Evolutionary conservation across 2,797 vertebrate genomes (phyloP), one percentile per base, ranked within the genome.

Genomic region (Gambusia yucatana): DNA sequence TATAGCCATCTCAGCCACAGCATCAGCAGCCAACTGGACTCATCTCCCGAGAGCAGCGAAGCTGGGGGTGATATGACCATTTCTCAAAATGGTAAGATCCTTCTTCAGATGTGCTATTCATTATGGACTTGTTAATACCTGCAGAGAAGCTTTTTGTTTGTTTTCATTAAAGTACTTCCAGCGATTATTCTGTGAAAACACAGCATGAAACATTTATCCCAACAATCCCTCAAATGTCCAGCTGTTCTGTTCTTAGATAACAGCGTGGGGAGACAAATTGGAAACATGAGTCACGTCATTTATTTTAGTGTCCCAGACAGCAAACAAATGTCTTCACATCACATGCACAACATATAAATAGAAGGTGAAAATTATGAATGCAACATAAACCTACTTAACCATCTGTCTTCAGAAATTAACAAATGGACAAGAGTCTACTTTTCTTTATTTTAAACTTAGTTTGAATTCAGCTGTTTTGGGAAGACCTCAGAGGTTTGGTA

Each of bases 11-110:
- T 96, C 84, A 96, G 95, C 90, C 94, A 96, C 93, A 97, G 96
- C 46, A 88, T 96, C 89, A 96, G 96, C 94, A 95, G 95, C 87
- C 94, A 94, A 50, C 88, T 96, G 80, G 94, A 95, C 94, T 97
- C 97, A 0, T 97, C 97, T 1, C 96, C 96, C 0, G 96, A 97
- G 84, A 97, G 96, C 92, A 96, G 95, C 0, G 97, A 98, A 90
- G 95, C 95, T 1, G 94, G 95, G 10, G 91, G 92, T 0, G 97
- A 97, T 3, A 79, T 93, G 75, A 89, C 91, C 1, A 89, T 96
- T 7, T 93, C 94, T 25, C 91, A 72, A 57, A 96, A 92, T 85
- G 97, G 97, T 98, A 82, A 86, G 90, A 75, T 16, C 22, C 14
- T 25, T 48, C 47, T 59, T 63, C 0, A 61, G 20, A 46, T 28